Evolutionary conservation across 2,113 vertebrate species (phyloP), one percentile per base, ranked within the genome.

Genomic region (Tursiops truncatus): DNA sequence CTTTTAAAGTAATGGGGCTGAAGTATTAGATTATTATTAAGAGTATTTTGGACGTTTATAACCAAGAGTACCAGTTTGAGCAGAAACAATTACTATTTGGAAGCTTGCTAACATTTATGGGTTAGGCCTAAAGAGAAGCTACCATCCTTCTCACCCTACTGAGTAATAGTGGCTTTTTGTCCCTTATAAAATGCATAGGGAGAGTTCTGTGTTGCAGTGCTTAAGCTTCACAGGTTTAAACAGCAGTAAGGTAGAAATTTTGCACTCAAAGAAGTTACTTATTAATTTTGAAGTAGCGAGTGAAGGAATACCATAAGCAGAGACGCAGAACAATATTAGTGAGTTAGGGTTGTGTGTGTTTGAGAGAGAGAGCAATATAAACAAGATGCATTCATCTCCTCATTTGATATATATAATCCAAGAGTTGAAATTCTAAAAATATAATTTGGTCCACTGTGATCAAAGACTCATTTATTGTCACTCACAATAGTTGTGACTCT

Each of bases 41-140:
- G 74, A 96, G 14, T 80, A 79, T 79, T 96, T 95, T 68, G 36
- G 60, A 83, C 38, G 18, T 86, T 87, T 47, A 84, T 70, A 86
- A 77, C 26, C 28, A 36, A 56, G 63, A 93, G 50, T 79, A 10
- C 74, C 80, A 41, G 41, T 58, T 86, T 87, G 63, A 74, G 31
- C n/a, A 79, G 17, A 90, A 65, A 63, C 23, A 74, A 31, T 65
- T 86, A 3, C 36, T 90, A 9, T 96, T 92, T 47, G 44, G 82
- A 93, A 90, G 28, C 18, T 80, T 94, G n/a, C 50, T 33, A 87
- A 2, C 20, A 38, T 94, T 90, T 79, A n/a, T 79, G 47, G 25
- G 13, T 23, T 67, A 83, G 18, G 26, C 20, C 47, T 92, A 50
- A 80, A 36, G 31, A 93, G 76, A 82, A 89, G 13, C 41, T 77